phyloP scores from a whole-genome alignment of 53 echinoderm and acorn worm genomes.

The Patiria pectinifera region DNA sequence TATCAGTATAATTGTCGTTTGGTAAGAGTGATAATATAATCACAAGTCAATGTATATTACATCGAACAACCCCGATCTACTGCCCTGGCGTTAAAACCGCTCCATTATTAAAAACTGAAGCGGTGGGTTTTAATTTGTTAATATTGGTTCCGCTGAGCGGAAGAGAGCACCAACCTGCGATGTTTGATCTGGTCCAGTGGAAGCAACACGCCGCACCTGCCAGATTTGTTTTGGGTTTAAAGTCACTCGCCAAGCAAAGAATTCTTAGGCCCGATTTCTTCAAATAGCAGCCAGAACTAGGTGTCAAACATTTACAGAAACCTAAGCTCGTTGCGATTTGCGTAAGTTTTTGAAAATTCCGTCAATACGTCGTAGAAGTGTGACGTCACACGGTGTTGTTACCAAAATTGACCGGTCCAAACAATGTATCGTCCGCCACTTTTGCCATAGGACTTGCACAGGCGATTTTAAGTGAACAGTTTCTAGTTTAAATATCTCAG shows the following conservation, averaged over 20 bases:
- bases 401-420: no score
- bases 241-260: constrained; percentile 5
- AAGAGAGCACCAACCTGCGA: constrained; percentile 32
- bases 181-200: constrained; percentile 44
- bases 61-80: not conserved
- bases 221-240: not conserved
- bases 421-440: no score
- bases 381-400: no score
- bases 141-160: constrained; percentile 51
- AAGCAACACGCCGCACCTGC: constrained; percentile 49
- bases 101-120: constrained; percentile 37
- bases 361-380: no score
- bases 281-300: not conserved
- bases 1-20: not conserved
- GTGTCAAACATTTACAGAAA: not conserved
- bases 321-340: no score
- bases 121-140: constrained; percentile 35
- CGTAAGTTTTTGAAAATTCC: no score
- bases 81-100: not conserved
- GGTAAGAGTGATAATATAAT: not conserved
- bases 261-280: not conserved
- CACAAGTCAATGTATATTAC: constrained; percentile 3
- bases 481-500: no score
- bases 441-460: no score
- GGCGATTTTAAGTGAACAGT: no score